Evolutionary conservation across 2,113 vertebrate species (phyloP).

Genomic region (Hemicordylus capensis): DNA sequence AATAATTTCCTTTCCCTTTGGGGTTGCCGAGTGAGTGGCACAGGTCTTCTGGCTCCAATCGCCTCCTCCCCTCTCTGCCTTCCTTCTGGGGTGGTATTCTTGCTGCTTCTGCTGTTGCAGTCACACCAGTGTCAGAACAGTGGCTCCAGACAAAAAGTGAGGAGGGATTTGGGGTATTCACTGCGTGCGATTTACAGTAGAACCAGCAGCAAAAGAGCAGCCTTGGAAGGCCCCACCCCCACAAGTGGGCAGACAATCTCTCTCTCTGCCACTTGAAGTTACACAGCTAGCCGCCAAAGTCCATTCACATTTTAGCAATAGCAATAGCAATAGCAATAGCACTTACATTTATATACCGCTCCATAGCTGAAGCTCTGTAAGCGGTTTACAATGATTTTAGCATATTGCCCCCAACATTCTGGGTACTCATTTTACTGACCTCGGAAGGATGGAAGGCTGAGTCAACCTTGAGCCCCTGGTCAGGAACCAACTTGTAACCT

Average conservation of each 20-base stretch:
- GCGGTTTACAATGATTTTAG: too few relatives aligned
- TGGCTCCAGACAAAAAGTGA: slow-evolving; percentile 84
- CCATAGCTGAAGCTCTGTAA: too few relatives aligned
- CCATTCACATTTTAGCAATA: too few relatives aligned
- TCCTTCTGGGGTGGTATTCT: slow-evolving; percentile 21
- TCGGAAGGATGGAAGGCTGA: too few relatives aligned
- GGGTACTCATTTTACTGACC: too few relatives aligned
- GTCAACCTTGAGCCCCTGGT: too few relatives aligned
- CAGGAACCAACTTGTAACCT: too few relatives aligned
- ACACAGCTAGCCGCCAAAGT: too few relatives aligned
- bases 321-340: too few relatives aligned
- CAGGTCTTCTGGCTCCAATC: slow-evolving; percentile 28
- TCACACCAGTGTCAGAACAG: slow-evolving; percentile 77
- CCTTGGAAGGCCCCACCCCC: neutral
- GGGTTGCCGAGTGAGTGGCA: neutral
- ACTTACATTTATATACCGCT: too few relatives aligned
- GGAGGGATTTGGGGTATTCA: slow-evolving; percentile 47
- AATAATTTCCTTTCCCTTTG: neutral
- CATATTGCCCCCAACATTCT: too few relatives aligned
- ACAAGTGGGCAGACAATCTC: neutral
- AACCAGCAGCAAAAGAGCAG: neutral
- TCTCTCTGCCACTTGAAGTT: neutral
- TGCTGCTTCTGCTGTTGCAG: slow-evolving; percentile 65
- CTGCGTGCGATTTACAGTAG: neutral
- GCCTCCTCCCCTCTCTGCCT: slow-evolving; percentile 32